phyloP scores from a whole-genome alignment of 2,113 vertebrate species.

The Clarias batrachus region DNA sequence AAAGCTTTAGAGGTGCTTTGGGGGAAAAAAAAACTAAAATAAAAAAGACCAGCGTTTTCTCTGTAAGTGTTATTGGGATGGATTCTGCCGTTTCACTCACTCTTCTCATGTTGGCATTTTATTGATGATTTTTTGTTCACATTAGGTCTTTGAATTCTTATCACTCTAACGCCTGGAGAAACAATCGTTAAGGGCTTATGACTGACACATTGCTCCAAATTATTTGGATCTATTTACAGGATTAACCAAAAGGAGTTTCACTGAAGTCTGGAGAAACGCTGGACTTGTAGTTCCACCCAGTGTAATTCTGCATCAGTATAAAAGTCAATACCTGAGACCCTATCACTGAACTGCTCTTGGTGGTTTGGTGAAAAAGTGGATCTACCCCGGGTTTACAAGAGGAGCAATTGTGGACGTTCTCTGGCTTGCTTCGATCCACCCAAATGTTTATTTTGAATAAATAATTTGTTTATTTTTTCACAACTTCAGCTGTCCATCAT shows the following conservation, averaged over 20 bases:
- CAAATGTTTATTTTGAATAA: background rate
- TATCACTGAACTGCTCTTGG: background rate
- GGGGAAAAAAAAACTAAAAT: background rate
- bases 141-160: background rate
- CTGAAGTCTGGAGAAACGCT: background rate
- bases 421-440: background rate
- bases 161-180: background rate
- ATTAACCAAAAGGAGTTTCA: background rate
- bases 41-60: background rate
- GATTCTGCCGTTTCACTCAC: constrained; percentile 14
- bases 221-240: background rate
- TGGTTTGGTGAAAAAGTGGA: background rate
- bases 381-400: background rate
- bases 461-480: no score
- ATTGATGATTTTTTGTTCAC: background rate
- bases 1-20: background rate
- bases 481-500: background rate
- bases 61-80: background rate
- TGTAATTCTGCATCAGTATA: background rate
- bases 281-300: background rate
- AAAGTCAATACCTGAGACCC: background rate
- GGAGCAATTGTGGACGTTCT: background rate
- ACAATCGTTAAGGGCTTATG: background rate
- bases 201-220: background rate
- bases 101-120: background rate